phyloP scores from a whole-genome alignment of 1,140 invertebrate genomes.

The Thaumetopoea pityocampa region DNA sequence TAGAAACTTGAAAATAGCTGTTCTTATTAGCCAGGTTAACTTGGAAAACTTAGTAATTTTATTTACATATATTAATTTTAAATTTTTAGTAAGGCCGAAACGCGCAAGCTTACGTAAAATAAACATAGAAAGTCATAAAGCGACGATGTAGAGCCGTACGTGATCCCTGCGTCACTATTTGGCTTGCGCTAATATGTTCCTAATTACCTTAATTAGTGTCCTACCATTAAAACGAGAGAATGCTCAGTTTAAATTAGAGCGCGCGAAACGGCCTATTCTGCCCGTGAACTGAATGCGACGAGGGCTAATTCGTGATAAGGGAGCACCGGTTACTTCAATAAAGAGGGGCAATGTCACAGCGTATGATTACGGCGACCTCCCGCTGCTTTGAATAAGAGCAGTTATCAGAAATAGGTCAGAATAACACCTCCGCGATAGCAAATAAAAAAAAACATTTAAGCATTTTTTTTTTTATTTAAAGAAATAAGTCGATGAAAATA shows the following conservation, averaged over 20 bases:
- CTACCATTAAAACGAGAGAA: conserved; percentile 47
- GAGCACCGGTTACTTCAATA: conserved; percentile 48
- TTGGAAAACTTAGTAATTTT: conserved; percentile 6
- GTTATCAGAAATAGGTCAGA: conserved; percentile 34
- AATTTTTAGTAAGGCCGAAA: too few relatives aligned
- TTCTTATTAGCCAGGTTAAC: conserved; percentile 9
- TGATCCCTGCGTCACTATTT: conserved; percentile 26
- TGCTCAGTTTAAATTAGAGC: conserved; percentile 57
- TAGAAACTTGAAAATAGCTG: conserved; percentile 58
- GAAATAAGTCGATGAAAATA: too few relatives aligned
- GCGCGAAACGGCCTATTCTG: conserved; percentile 54
- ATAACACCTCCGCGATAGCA: conserved; percentile 10
- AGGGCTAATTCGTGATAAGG: conserved; percentile 65
- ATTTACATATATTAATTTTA: conserved; percentile 6
- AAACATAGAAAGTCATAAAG: conserved; percentile 19
- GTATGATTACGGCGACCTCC: conserved; percentile 30
- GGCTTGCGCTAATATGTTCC: conserved; percentile 44
- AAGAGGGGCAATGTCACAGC: conserved; percentile 45
- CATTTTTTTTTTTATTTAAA: too few relatives aligned
- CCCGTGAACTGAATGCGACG: conserved; percentile 51
- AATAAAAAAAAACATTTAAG: conserved; percentile 11
- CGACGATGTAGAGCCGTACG: conserved; percentile 9
- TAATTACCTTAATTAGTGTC: conserved; percentile 65
- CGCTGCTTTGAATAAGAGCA: conserved; percentile 36
- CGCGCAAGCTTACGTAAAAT: conserved; percentile 14